A percentile compares a stretch with the other conserved stretches of the same genome.
phyloP scores from a whole-genome alignment of 2,113 vertebrate genomes.

The Charina bottae region DNA sequence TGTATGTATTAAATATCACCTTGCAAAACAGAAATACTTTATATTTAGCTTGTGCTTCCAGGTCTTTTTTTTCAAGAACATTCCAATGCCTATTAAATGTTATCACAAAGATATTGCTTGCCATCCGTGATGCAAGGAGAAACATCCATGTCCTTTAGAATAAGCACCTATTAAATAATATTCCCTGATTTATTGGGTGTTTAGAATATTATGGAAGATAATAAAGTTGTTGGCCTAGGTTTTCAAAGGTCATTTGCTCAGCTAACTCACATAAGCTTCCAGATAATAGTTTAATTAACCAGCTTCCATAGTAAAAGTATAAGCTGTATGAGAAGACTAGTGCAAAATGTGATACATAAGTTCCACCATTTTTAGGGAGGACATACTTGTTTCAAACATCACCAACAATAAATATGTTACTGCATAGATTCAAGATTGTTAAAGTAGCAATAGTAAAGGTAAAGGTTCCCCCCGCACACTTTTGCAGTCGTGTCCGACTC shows the following conservation, averaged over 20 bases:
- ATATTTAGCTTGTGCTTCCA: not conserved
- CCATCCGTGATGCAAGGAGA: too few relatives aligned
- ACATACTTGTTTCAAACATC: not conserved
- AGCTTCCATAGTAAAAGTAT: not conserved
- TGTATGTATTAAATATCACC: not conserved
- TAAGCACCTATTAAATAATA: not conserved
- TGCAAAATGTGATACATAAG: not conserved
- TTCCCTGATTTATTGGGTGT: not conserved
- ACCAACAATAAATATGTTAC: conserved; percentile 19
- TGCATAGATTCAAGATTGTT: not conserved
- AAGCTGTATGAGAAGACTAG: not conserved
- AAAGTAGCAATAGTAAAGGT: too few relatives aligned
- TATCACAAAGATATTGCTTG: not conserved
- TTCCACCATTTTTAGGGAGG: conserved; percentile 17
- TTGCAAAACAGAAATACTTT: not conserved
- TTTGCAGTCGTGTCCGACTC: too few relatives aligned
- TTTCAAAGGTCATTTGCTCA: not conserved
- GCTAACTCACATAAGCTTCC: not conserved
- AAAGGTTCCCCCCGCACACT: too few relatives aligned
- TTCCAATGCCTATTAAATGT: not conserved
- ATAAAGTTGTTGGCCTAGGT: conserved; percentile 1
- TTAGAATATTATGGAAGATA: not conserved
- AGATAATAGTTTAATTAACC: not conserved
- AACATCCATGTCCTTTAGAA: not conserved
- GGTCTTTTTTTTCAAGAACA: not conserved